These are phyloP conservation scores for Spatula clypeata DNA, from an alignment of 2,797 vertebrate species.

Conservation along the genomic window DNA sequence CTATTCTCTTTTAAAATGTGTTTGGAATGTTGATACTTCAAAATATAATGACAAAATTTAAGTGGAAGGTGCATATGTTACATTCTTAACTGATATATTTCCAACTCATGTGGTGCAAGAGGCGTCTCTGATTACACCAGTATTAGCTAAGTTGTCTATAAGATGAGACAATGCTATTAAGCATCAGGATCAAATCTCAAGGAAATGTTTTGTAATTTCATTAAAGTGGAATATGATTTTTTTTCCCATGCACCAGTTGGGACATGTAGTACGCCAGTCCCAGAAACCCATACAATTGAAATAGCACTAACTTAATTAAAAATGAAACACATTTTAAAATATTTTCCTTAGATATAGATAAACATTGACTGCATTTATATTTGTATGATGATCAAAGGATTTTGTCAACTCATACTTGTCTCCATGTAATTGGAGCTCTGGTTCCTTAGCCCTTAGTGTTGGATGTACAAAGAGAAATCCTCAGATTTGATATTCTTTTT, in stretches of 20 bases:
- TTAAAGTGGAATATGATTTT: constrained; percentile 59
- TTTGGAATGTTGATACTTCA: neutral
- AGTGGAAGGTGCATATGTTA: neutral
- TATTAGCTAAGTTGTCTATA: constrained; percentile 64
- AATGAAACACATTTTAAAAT: neutral
- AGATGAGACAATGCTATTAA: constrained; percentile 59
- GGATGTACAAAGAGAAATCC: neutral
- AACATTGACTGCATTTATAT: neutral
- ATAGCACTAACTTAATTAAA: neutral
- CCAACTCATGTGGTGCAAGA: neutral
- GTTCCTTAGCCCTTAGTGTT: neutral
- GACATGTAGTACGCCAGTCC: neutral
- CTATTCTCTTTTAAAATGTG: neutral
- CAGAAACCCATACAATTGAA: neutral
- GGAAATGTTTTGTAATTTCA: constrained; percentile 71
- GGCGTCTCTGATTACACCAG: constrained; percentile 54
- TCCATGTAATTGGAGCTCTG: neutral
- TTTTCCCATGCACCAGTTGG: neutral
- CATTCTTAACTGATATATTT: neutral
- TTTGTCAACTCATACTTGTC: neutral
- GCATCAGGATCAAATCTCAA: constrained; percentile 50
- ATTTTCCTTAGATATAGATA: neutral
- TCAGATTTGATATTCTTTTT: neutral
- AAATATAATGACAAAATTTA: neutral
- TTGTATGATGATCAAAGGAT: neutral